These are phyloP conservation scores for Drosophila mimica DNA, from an alignment of 2,888 invertebrate genomes.

Conservation along the genomic window DNA sequence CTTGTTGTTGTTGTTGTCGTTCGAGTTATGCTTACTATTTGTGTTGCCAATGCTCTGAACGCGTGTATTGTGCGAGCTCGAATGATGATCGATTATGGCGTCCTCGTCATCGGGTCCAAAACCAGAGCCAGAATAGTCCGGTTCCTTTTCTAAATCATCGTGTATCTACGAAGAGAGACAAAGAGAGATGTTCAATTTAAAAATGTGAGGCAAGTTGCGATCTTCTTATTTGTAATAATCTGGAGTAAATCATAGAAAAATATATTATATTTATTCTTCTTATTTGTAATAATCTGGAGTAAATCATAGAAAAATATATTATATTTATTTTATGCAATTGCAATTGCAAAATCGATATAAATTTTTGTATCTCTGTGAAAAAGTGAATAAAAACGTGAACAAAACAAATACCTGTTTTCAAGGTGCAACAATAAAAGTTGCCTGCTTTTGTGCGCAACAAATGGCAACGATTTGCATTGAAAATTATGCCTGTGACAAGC, in stretches of 20 bases:
- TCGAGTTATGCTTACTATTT: conserved; percentile 82
- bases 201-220: not conserved
- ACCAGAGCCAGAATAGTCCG: conserved; percentile 94
- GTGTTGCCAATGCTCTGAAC: conserved; percentile 63
- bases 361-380: not conserved
- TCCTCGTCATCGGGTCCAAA: conserved; percentile 94
- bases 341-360: not conserved
- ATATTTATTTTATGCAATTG: not conserved
- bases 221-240: not conserved
- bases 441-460: conserved; percentile 59
- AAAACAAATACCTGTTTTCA: conserved; percentile 12
- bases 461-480: conserved; percentile 64
- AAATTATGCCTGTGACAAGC: conserved; percentile 63
- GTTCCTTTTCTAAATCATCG: conserved; percentile 87
- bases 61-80: conserved; percentile 77
- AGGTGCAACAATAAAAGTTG: conserved; percentile 1
- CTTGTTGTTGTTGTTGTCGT: conserved; percentile 65
- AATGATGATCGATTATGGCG: conserved; percentile 81
- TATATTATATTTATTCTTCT: not conserved
- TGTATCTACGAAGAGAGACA: conserved; percentile 75
- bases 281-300: not conserved
- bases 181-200: not conserved
- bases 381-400: not conserved
- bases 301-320: too few species aligned
- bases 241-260: too few species aligned